Evolutionary conservation across 2,888 invertebrate species (phyloP), one percentile per base, ranked within the genome.

Genomic region (Branchinecta sandiegonensis): DNA sequence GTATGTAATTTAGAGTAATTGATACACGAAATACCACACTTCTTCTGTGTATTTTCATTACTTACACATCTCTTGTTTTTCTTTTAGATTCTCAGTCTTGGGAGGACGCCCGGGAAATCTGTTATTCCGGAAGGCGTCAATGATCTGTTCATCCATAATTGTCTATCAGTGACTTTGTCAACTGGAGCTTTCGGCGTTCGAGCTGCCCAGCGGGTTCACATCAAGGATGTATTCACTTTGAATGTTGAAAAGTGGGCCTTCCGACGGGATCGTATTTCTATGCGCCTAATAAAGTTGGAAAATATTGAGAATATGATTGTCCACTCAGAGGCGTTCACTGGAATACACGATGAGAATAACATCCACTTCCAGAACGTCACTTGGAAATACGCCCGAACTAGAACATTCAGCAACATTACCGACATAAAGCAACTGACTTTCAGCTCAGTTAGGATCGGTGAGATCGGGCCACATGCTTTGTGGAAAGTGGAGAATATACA

Each of bases 301-400:
- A 67, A 67, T 10, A 56, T 67, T 23, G 48, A 48, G 8, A 47
- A 67, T 14, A 48, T 67, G n/a, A 14, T 67, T 23, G 48, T 56
- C 14, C 48, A 67, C 9, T 13, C 67, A 12, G 67, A 17, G 6
- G 67, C 67, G 11, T 67, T 67, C 23, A 12, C 17, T 12, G 48
- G 48, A 46, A 67, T 67, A 14, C 17, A 12, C 12, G 10, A 48
- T 48, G n/a, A 14, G n/a, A 7, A n/a, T 11, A 46, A 47, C 14
- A 47, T 67, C 13, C 37, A 67, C n/a, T 13, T 67, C n/a, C 17
- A 67, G n/a, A 67, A 67, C 48, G 67, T 67, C 48, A 46, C 12
- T 12, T 67, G 67, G 67, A 56, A 67, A 47, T 23, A n/a, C 11
- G 48, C 48, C 17, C n/a, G 48, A 17, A 67, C 12, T 14, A 47